Percentiles rank a stretch among this genome's conserved stretches.
Conservation (phyloP, 2,888 invertebrate species). For the Drosophila rubida region DNA sequence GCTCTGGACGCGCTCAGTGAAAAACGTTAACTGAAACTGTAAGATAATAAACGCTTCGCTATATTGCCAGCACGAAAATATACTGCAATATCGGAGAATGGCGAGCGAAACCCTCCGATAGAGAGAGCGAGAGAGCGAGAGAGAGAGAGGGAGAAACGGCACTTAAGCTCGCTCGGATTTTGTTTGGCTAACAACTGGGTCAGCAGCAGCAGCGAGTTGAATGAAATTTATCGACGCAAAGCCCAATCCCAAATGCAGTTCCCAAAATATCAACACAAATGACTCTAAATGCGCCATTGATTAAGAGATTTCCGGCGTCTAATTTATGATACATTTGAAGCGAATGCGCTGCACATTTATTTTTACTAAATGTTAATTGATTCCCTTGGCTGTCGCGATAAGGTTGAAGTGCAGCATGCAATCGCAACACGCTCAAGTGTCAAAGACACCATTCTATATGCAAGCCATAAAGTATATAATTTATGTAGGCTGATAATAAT, state of each 20-base stretch:
- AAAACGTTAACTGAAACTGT: slow-evolving; percentile 69
- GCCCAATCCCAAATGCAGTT: slow-evolving; percentile 26
- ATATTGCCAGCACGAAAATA: slow-evolving; percentile 40
- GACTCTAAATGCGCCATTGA: slow-evolving; percentile 8
- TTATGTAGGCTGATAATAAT: slow-evolving; percentile 24
- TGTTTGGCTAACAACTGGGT: slow-evolving; percentile 35
- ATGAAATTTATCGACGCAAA: slow-evolving; percentile 34
- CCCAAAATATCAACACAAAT: slow-evolving; percentile 37
- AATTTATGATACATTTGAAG: slow-evolving; percentile 10
- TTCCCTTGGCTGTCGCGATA: slow-evolving; percentile 8
- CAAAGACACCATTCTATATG: slow-evolving; percentile 15
- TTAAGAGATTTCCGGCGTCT: not conserved
- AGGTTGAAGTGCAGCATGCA: slow-evolving; percentile 36
- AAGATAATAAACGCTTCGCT: slow-evolving; percentile 60
- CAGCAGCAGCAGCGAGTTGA: slow-evolving; percentile 32
- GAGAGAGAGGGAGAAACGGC: not conserved
- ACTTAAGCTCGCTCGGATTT: slow-evolving; percentile 27
- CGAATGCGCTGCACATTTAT: not conserved
- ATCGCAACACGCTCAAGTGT: slow-evolving; percentile 21
- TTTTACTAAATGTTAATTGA: slow-evolving; percentile 3
- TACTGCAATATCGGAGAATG: slow-evolving; percentile 27
- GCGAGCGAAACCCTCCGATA: not conserved
- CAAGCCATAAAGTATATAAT: slow-evolving; percentile 21
- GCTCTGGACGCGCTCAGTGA: slow-evolving; percentile 54
- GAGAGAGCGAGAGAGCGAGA: slow-evolving; percentile 1